phyloP scores from a whole-genome alignment of 2,797 vertebrate genomes.

The Esox lucius region DNA sequence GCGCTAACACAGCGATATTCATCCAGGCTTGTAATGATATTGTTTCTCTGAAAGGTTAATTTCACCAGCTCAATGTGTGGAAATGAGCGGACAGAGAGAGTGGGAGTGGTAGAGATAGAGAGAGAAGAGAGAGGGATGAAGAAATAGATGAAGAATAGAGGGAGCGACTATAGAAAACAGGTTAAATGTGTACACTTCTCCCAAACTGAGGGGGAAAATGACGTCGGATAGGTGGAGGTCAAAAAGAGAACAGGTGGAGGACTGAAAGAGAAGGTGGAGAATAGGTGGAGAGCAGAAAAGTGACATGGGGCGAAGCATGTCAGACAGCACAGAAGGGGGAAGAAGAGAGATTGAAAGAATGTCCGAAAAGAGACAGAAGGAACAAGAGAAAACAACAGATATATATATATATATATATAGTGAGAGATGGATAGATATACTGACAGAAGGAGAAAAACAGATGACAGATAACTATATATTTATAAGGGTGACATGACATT shows the following conservation, averaged over 20 bases:
- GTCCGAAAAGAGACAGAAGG: background rate
- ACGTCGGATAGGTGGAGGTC: background rate
- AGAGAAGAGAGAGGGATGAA: background rate
- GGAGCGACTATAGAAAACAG: background rate
- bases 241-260: slow-evolving; percentile 1
- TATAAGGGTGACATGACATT: no score
- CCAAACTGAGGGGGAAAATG: background rate
- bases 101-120: slow-evolving; percentile 21
- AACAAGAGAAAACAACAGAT: slow-evolving; percentile 1
- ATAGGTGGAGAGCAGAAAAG: slow-evolving; percentile 1
- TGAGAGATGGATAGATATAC: slow-evolving; percentile 16
- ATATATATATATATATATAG: no score
- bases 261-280: slow-evolving; percentile 25
- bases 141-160: background rate
- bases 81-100: background rate
- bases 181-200: background rate
- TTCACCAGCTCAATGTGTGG: slow-evolving; percentile 55
- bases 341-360: slow-evolving; percentile 5
- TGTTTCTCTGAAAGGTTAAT: slow-evolving; percentile 67
- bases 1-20: slow-evolving; percentile 25
- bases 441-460: slow-evolving; percentile 7
- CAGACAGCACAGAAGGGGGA: background rate
- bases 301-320: background rate
- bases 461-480: background rate
- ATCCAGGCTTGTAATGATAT: slow-evolving; percentile 67